Evolutionary conservation across 2,797 vertebrate species (phyloP), one percentile per base, ranked within the genome.

Genomic region (Anisognathus igniventris): DNA sequence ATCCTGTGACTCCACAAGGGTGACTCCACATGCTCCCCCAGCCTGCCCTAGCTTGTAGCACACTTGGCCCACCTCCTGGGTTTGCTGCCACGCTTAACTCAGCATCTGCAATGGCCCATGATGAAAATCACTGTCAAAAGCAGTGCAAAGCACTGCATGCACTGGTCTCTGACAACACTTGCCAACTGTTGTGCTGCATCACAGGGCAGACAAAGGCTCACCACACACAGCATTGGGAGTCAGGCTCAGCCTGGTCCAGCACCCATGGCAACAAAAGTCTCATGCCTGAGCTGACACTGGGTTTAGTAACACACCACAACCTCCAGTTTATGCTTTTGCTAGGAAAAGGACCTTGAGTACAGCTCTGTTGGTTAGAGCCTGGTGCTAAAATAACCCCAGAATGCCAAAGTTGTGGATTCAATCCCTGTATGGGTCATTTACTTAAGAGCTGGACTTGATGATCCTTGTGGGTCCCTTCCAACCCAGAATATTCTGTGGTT

Each of bases 241-340:
- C 57, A 24, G 35, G 39, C 57, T 67, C 54, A 79, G 53, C n/a
- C 31, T 65, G 48, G 40, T 10, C 42, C 42, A n/a, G 50, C 44
- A 67, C 24, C 35, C 70, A 24, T 5, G 22, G 19, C 50, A 78
- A 57, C 24, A 51, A 6, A 88, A 62, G 14, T 18, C 68, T 51
- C 2, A 1, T 31, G n/a, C 33, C 22, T 1, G 3, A 66, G 50
- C 0, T 35, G 15, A 58, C 4, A 0, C 40, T n/a, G 37, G 17
- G 5, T 51, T 73, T 66, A 60, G 47, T 6, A 17, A 62, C 37
- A 65, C 8, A 74, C 10, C 25, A 73, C 10, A 60, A 61, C 25
- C 13, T 66, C 22, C 27, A 45, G 28, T 58, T 91, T 50, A 50
- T 8, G 20, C 33, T 85, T 77, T 25, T 70, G 17, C 48, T 67